Base-by-base conservation (phyloP, 2,113 vertebrate species). In the Sceloporus undulatus region DNA sequence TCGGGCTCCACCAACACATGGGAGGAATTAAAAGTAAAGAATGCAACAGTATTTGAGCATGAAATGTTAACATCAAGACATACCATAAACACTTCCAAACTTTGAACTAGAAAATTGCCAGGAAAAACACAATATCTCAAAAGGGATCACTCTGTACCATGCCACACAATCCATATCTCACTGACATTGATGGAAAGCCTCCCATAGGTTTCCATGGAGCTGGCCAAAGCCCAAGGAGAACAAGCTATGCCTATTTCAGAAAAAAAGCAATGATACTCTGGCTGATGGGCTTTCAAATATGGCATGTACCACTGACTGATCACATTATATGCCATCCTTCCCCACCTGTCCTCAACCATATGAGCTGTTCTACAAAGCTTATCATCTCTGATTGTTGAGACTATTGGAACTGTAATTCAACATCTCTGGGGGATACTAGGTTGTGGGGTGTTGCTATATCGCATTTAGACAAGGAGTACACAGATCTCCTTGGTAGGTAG, bases 61-160 rank as follows among this genome's bases (percentile, higher is more conserved):
- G 42, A 86, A 90, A 91, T 56, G 23, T 86, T 85, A 78, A 82
- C 70, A 90, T 92, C 90, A 48, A 48, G 14, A 73, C 0, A 0
- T 90, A 85, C 56, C 90, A 86, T 77, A 89, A 93, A 92, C 90
- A 84, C 81, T 0, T 84, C 85, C 87, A 38, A 86, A 34, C 73
- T 73, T 34, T 65, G 82, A 90, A 70, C 62, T 76, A 54, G 0
- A 8, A 40, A 75, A 74, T 4, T 74, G 84, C 90, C 91, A 93
- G 87, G 79, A 94, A 93, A 86, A 95, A 91, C 11, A 88, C 91
- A 93, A 87, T n/a, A 42, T 71, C 73, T 88, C 86, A 62, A 88
- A 80, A 87, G 48, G 65, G 85, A 82, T 91, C 87, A 79, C 65
- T 48, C 87, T 84, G 79, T 40, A 75, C 54, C n/a, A 4, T 40